Evolutionary conservation across 92 coral and sea anemone species (phyloP), one percentile per base, ranked within the genome.

Genomic region (Nematostella vectensis): DNA sequence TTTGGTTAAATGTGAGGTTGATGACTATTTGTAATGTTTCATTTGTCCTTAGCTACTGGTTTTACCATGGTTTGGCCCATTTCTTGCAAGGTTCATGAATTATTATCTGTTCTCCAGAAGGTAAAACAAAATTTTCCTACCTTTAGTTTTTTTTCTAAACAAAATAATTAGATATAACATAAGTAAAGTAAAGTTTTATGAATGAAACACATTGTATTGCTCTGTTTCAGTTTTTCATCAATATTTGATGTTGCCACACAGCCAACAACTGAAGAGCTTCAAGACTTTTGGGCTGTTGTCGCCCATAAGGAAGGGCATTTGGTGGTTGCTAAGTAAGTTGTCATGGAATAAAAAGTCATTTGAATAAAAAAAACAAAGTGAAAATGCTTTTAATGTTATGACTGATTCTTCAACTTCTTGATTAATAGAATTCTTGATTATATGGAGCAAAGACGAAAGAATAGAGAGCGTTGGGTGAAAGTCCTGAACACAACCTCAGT

Each of bases 251-350:
- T 91, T 3, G 47, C 27, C 16, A 77, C 97, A 40, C 71, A 88
- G 57, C 97, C 97, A 4, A 27, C 97, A 1, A 50, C 59, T 1
- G 85, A 72, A 44, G 95, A 91, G n/a, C 70, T 82, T 23, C 55
- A 56, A 38, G 95, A 91, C 56, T 83, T 86, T 59, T 91, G 83
- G 79, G 73, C 89, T 39, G 64, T 74, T 22, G 52, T 57, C 20
- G 77, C 91, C 58, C 79, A 86, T 62, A 86, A 86, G 37, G 95
- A 91, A 63, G 98, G 98, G 0, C 76, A 86, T 29, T 57, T 81
- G 43, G 85, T 78, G 1, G 53, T 54, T 50, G 84, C 91, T 43
- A 81, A 77, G 97, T 91, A 58, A 75, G 69, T 2, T n/a, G n/a
- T n/a, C n/a, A n/a, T n/a, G n/a, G n/a, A n/a, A n/a, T n/a, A n/a